These are phyloP conservation scores for Mustela lutreola DNA, from an alignment of 2,113 vertebrate genomes.

Conservation along the genomic window DNA sequence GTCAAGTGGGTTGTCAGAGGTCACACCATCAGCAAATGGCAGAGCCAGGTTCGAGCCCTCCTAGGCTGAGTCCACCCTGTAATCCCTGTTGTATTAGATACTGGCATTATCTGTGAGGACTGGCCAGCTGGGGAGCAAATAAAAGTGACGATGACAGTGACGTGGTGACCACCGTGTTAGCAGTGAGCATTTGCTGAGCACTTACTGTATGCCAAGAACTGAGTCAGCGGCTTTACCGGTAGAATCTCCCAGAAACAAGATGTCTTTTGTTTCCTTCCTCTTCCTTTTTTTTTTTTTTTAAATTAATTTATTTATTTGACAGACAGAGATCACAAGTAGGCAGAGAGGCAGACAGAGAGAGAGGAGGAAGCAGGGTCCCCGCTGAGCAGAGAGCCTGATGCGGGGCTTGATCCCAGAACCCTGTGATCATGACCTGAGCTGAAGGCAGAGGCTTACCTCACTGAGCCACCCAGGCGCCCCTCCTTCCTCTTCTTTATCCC, in stretches of 20 bases:
- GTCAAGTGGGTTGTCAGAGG: neutral
- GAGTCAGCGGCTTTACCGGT: neutral
- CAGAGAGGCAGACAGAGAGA: too few relatives aligned
- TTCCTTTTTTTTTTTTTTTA: neutral
- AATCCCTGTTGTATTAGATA: too few relatives aligned
- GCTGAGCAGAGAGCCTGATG: too few relatives aligned
- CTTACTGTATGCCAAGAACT: neutral
- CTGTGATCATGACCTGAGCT: too few relatives aligned
- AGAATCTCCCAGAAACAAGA: neutral
- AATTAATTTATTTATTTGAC: too few relatives aligned
- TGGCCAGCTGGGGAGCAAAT: neutral
- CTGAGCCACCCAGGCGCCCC: too few relatives aligned
- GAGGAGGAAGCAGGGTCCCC: too few relatives aligned
- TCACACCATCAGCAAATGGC: neutral
- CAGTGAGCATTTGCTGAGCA: neutral
- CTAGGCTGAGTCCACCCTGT: fast-evolving
- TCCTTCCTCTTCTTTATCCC: neutral
- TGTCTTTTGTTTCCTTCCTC: neutral
- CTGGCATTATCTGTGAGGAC: neutral
- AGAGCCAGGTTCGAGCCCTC: neutral
- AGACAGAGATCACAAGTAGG: too few relatives aligned
- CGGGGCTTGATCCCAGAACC: too few relatives aligned
- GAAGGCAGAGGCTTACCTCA: too few relatives aligned
- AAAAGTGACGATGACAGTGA: fast-evolving
- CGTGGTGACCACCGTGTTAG: fast-evolving